Evolutionary conservation across 2,113 vertebrate species (phyloP), one percentile per base, ranked within the genome.

Genomic region (Cepphus grylle): DNA sequence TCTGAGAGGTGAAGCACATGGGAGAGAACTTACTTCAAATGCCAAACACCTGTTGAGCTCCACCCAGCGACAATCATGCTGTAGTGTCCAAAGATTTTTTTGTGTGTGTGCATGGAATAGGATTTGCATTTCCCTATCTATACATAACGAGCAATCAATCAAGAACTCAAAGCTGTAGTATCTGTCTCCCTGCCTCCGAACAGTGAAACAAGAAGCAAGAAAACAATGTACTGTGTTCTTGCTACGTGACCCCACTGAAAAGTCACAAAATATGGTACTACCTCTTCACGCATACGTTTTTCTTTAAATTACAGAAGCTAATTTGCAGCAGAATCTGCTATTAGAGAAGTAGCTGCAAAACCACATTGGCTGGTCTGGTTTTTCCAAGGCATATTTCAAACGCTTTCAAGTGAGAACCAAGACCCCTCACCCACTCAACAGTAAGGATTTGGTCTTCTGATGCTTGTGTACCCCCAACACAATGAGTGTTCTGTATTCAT

Each of bases 181-280:
- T 42, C 30, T 65, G 65, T 36, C 22, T 59, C 32, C 36, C 7
- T 83, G n/a, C 2, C 23, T 32, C 4, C 0, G 0, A 29, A n/a
- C 1, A 25, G n/a, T 59, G 40, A 86, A 91, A 83, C 7, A 52
- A 53, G 2, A 11, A 83, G 80, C 30, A 72, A 69, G 52, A 55
- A 63, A 55, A 67, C 25, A 8, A 65, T 65, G 15, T 21, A 40
- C n/a, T 29, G n/a, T 66, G 11, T 32, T 85, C 29, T 42, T 74
- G 42, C 17, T 53, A 26, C 49, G 4, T 6, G 55, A 58, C 2
- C 8, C 5, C n/a, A 32, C 6, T 34, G 72, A 81, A 81, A 63
- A 62, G 16, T 14, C 53, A 69, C 42, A 42, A 36, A 55, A 59
- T 45, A 40, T 40, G 27, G 30, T 40, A 42, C 19, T 21, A 25